Evolutionary conservation across 2,888 invertebrate species (phyloP).

Genomic region (Sipunculus nudus): DNA sequence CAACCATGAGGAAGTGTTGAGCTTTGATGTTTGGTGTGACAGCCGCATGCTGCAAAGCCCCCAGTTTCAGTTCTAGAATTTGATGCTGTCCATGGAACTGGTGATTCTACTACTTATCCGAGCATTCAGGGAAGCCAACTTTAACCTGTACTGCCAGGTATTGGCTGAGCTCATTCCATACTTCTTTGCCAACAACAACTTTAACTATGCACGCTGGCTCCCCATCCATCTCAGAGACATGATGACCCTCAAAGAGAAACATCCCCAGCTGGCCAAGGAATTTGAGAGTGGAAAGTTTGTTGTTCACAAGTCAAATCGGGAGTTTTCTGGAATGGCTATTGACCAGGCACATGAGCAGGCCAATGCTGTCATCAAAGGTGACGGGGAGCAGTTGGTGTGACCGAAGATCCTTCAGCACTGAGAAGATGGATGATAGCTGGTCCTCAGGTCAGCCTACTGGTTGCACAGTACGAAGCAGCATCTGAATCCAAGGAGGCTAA

Average conservation of each 20-base stretch:
- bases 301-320: slow-evolving; percentile 34
- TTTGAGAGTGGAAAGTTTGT: slow-evolving; percentile 40
- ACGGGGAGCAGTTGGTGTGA: slow-evolving; percentile 43
- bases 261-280: slow-evolving; percentile 34
- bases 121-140: slow-evolving; percentile 27
- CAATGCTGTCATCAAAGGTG: slow-evolving; percentile 44
- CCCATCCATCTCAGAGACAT: slow-evolving; percentile 43
- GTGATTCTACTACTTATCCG: slow-evolving; percentile 21
- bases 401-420: slow-evolving; percentile 38
- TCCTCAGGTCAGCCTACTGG: slow-evolving; percentile 36
- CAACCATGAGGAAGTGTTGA: neutral
- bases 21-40: slow-evolving; percentile 20
- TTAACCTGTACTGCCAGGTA: slow-evolving; percentile 26
- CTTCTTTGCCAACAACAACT: slow-evolving; percentile 40
- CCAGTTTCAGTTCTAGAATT: slow-evolving; percentile 31
- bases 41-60: neutral
- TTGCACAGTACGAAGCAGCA: slow-evolving; percentile 8
- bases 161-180: slow-evolving; percentile 32
- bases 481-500: neutral
- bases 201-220: slow-evolving; percentile 44
- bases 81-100: slow-evolving; percentile 17
- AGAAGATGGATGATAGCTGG: slow-evolving; percentile 46
- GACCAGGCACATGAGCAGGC: too few relatives aligned
- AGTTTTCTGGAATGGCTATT: slow-evolving; percentile 40
- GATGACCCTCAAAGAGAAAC: slow-evolving; percentile 31